These are phyloP conservation scores for Drosophila monieri DNA, from an alignment of 2,888 invertebrate genomes.

Conservation along the genomic window DNA sequence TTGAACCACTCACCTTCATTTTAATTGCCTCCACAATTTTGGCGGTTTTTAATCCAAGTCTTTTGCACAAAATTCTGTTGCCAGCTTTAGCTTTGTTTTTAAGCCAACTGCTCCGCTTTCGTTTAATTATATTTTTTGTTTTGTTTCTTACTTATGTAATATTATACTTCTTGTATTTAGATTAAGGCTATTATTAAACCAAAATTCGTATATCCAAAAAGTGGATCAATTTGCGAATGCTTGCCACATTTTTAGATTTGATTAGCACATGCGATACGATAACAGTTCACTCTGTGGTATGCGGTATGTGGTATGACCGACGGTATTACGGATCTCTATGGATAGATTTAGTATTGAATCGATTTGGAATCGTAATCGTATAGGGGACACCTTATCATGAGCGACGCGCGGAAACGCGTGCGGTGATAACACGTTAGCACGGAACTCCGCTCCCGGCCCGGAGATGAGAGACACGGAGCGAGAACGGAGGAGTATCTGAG, in stretches of 20 bases:
- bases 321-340: conserved; percentile 12
- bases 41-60: conserved; percentile 81
- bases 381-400: conserved; percentile 53
- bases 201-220: conserved; percentile 23
- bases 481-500: conserved; percentile 11
- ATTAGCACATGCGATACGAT: conserved; percentile 56
- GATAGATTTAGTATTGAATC: not conserved
- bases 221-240: conserved; percentile 42
- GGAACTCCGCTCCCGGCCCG: conserved; percentile 6
- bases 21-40: conserved; percentile 84
- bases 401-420: conserved; percentile 59
- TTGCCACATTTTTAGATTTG: conserved; percentile 43
- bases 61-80: conserved; percentile 62
- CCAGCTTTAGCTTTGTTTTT: conserved; percentile 53
- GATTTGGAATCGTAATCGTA: not conserved
- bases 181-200: conserved; percentile 20
- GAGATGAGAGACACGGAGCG: conserved; percentile 11
- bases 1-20: conserved; percentile 80
- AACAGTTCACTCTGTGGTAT: conserved; percentile 31
- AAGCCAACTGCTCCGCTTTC: conserved; percentile 14
- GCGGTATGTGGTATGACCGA: conserved; percentile 9
- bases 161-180: conserved; percentile 18
- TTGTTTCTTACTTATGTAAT: conserved; percentile 35
- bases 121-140: not conserved
- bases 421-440: conserved; percentile 57